Base-by-base conservation (phyloP, 2,797 vertebrate genomes). In the Sciurus carolinensis region DNA sequence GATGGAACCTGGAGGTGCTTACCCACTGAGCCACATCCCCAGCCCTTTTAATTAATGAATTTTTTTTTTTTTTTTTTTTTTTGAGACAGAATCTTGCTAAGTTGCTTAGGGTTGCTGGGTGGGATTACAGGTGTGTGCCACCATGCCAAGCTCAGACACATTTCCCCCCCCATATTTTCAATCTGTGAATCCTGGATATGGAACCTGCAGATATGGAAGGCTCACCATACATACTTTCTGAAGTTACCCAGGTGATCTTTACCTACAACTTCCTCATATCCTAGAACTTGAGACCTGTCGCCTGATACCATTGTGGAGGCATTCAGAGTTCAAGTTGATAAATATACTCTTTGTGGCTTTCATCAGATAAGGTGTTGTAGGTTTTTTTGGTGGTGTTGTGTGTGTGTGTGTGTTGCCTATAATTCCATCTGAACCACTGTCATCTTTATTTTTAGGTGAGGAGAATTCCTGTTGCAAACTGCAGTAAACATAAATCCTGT, bases 391-490 rank as follows among this genome's bases (percentile, higher is more conserved):
- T 1, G 17, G 6, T 24, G 14, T 54, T 59, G 24, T 10, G 3
- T 59, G 24, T 26, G 24, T 24, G 22, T 24, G 5, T 80, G 91
- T 33, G 11, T 30, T 84, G 2, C 91, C 83, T 95, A 72, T 93
- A 81, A 97, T 97, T 96, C 87, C 18, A 0, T 69, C 30, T 98
- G 76, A 97, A 33, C 91, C 72, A 7, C 6, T 96, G 69, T 67
- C 50, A 50, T 97, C 79, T 98, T 96, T 98, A 90, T 26, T 98
- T 98, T 95, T 93, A 99, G 99, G 98, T 99, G 96, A 98, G 98
- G 98, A 98, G 98, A 98, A 97, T 99, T 96, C 98, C 52, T 22
- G 98, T 98, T 84, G 99, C 99, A 86, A 98, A 98, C 87, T 99
- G 99, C 1, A 1, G 85, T 91, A 98, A 97, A 96, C 98, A 98